Evolutionary conservation across 1,140 invertebrate genomes (phyloP).

Genomic region (Melipona quadrifasciata): DNA sequence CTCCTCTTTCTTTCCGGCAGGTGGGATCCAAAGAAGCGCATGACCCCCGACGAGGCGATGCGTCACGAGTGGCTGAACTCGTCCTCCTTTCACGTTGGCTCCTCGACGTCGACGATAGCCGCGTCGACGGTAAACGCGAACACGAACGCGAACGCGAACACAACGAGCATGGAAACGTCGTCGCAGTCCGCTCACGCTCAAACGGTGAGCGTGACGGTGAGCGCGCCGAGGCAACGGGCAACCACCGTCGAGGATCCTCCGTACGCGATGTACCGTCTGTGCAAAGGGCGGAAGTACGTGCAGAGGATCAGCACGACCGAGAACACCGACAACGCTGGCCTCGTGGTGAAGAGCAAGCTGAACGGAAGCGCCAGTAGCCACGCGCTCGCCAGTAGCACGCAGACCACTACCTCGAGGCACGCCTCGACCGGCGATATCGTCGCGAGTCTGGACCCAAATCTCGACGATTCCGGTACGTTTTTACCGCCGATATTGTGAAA

Average conservation of each 20-base stretch:
- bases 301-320: slow-evolving; percentile 76
- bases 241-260: slow-evolving; percentile 75
- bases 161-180: slow-evolving; percentile 69
- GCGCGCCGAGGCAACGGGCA: slow-evolving; percentile 66
- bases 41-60: slow-evolving; percentile 95
- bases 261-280: slow-evolving; percentile 77
- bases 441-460: slow-evolving; percentile 82
- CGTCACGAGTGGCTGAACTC: slow-evolving; percentile 88
- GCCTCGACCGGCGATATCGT: slow-evolving; percentile 81
- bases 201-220: slow-evolving; percentile 69
- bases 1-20: slow-evolving; percentile 78
- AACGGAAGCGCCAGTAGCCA: slow-evolving; percentile 80
- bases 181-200: slow-evolving; percentile 73
- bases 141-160: slow-evolving; percentile 46
- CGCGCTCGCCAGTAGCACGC: slow-evolving; percentile 75
- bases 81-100: slow-evolving; percentile 71
- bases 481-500: slow-evolving; percentile 84
- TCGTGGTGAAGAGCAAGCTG: slow-evolving; percentile 78
- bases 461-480: slow-evolving; percentile 86
- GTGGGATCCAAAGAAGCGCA: slow-evolving; percentile 96
- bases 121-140: slow-evolving; percentile 67
- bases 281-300: slow-evolving; percentile 75
- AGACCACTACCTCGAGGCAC: slow-evolving; percentile 75
- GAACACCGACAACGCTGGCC: slow-evolving; percentile 62
- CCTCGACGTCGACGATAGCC: slow-evolving; percentile 73